Conservation (phyloP, 2,797 vertebrate genomes). For the Podargus strigoides region DNA sequence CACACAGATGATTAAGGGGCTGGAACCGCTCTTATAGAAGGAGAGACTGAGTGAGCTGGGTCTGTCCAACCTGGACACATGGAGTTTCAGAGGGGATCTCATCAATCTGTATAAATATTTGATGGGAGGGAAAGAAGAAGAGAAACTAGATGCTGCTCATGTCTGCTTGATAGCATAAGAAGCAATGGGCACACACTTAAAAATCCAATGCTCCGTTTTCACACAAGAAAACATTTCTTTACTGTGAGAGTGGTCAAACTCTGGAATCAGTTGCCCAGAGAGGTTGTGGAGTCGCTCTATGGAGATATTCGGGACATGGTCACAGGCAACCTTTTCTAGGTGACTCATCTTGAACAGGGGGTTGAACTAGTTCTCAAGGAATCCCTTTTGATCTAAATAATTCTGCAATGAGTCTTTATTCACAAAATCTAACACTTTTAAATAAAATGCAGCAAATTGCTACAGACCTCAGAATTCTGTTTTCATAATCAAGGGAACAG, state of each 20-base stretch:
- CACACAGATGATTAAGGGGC: neutral
- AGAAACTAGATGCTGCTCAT: neutral
- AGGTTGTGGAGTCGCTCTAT: neutral
- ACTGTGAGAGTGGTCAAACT: neutral
- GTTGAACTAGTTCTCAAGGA: neutral
- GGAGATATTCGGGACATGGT: neutral
- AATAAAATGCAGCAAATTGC: neutral
- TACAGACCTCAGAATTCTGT: neutral
- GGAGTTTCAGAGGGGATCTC: neutral
- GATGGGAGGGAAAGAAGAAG: neutral
- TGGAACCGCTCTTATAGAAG: neutral
- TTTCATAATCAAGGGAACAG: neutral
- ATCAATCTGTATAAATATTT: neutral
- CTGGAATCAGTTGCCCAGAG: neutral
- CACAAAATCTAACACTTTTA: neutral
- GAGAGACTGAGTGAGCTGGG: neutral
- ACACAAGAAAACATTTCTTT: neutral
- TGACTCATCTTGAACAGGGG: neutral
- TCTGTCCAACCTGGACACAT: fast-evolving
- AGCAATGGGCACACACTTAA: neutral
- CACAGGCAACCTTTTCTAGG: neutral
- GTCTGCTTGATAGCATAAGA: neutral
- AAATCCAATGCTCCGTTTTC: neutral
- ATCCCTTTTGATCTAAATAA: neutral
- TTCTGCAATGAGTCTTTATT: neutral